Conservation (phyloP, 2,113 vertebrate species). For the Hydrolagus affinis region DNA sequence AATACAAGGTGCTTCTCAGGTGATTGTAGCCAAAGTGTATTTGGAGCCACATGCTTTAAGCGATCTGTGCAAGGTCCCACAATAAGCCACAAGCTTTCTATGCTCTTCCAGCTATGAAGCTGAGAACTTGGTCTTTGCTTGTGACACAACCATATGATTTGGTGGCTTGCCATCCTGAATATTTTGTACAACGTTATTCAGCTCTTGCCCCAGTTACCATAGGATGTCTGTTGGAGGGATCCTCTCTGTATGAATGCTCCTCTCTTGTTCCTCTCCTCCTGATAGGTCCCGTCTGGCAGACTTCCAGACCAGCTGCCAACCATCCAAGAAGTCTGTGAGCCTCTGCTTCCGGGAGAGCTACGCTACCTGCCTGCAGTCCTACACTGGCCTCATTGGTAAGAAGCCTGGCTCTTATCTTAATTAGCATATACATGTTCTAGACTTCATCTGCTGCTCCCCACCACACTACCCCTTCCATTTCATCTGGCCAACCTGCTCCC, state of each 20-base stretch:
- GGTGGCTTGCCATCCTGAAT: too few relatives aligned
- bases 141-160: neutral
- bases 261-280: slow-evolving; percentile 40
- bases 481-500: too few relatives aligned
- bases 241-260: neutral
- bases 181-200: neutral
- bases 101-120: neutral
- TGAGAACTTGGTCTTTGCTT: neutral
- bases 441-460: neutral
- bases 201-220: too few relatives aligned
- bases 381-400: slow-evolving; percentile 70
- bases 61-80: too few relatives aligned
- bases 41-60: too few relatives aligned
- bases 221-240: too few relatives aligned
- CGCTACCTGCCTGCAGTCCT: slow-evolving; percentile 59
- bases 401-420: slow-evolving; percentile 36
- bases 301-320: slow-evolving; percentile 64
- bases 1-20: too few relatives aligned
- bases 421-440: neutral
- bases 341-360: slow-evolving; percentile 52
- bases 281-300: slow-evolving; percentile 63
- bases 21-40: too few relatives aligned
- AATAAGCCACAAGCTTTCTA: neutral
- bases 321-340: slow-evolving; percentile 45
- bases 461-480: too few relatives aligned